Evolutionary conservation across 2,888 invertebrate genomes (phyloP), one percentile per base, ranked within the genome.

Genomic region (Athripsodes cinereus): DNA sequence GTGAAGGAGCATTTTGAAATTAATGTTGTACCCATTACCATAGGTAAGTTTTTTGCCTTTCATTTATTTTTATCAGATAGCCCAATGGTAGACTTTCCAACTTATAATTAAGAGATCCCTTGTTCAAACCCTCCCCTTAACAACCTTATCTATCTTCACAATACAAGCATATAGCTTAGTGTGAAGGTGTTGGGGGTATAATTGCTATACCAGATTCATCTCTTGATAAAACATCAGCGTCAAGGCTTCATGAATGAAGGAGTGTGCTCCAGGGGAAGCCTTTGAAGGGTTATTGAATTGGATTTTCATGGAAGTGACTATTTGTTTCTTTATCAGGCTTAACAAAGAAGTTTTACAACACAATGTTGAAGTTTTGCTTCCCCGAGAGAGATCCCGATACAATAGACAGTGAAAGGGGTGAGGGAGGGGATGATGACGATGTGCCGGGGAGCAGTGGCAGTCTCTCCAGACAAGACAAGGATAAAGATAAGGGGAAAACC

Each of bases 1-100:
- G 95, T 99, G 13, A 99, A 98, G 72, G 98, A 99, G 70, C 96
- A 97, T 75, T 96, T 99, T 72, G 99, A 99, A 78, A 95, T 98
- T 64, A 97, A 97, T 75, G 90, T 98, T 47, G 93, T 95, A 13
- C 97, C 98, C 8, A 84, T 98, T 61, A 88, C 90, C 1, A 92
- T 93, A 68, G 89, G 92, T 86, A 69, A 44, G 40, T 8, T 13
- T n/a, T n/a, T n/a, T n/a, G n/a, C n/a, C n/a, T n/a, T n/a, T n/a
- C n/a, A n/a, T n/a, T n/a, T n/a, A n/a, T n/a, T n/a, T n/a, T n/a
- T n/a, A n/a, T n/a, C n/a, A n/a, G n/a, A n/a, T n/a, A n/a, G n/a
- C n/a, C n/a, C n/a, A 16, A 16, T 40, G 40, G 13, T 40, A 40
- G 13, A 16, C 5, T 40, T 8, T 40, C 13, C 40, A n/a, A n/a